These are phyloP conservation scores for Crypturellus tataupa DNA, from an alignment of 2,797 vertebrate species.

Conservation along the genomic window DNA sequence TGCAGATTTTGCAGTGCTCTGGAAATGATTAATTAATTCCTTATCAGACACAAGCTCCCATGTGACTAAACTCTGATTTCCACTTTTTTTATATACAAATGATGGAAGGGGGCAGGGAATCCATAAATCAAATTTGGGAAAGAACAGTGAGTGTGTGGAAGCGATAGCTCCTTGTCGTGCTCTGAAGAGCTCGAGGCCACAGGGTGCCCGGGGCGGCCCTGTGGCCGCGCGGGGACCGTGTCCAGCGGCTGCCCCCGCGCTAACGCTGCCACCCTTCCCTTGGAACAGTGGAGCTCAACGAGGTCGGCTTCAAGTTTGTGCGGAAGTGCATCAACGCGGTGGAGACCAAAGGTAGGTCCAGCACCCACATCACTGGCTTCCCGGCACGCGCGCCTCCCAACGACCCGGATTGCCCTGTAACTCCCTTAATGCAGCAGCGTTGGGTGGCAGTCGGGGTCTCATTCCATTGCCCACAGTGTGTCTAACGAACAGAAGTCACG, in stretches of 20 bases:
- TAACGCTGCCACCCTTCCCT: conserved; percentile 42
- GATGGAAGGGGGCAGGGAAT: not conserved
- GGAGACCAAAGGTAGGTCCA: conserved; percentile 90
- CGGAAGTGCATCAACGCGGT: conserved; percentile 94
- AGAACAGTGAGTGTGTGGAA: not conserved
- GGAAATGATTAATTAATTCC: not conserved
- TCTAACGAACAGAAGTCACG: not conserved
- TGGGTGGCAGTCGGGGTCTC: not conserved
- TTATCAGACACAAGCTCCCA: not conserved
- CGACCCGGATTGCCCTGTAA: accelerated
- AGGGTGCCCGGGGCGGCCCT: too few species aligned
- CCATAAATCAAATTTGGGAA: not conserved
- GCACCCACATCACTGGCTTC: accelerated
- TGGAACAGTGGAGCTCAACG: conserved; percentile 93
- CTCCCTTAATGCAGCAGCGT: accelerated
- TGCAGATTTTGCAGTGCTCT: not conserved
- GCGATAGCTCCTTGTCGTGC: not conserved
- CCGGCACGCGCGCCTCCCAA: accelerated
- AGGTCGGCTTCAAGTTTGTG: conserved; percentile 95
- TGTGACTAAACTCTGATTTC: not conserved
- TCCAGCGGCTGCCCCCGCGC: not conserved
- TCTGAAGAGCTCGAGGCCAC: not conserved
- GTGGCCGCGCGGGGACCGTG: too few species aligned
- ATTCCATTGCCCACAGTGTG: accelerated
- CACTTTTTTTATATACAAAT: not conserved